Evolutionary conservation across 1,140 invertebrate species (phyloP).

Genomic region (Trichogramma pretiosum): DNA sequence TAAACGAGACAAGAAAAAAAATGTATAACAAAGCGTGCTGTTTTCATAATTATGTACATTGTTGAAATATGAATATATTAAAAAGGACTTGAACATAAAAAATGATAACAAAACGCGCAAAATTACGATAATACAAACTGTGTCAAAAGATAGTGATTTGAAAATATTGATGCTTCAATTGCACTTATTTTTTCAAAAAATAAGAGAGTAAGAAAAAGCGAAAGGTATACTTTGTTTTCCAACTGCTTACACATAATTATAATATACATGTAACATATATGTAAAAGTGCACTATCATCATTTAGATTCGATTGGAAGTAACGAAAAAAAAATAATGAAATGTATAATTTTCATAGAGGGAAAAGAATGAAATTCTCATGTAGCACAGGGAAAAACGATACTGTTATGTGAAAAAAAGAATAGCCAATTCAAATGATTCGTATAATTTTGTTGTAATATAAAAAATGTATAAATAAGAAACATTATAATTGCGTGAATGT

Average conservation of each 20-base stretch:
- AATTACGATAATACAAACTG: background rate
- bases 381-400: no score
- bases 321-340: background rate
- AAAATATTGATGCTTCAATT: slow-evolving; percentile 15
- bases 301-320: slow-evolving; percentile 14
- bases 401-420: no score
- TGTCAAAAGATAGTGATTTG: background rate
- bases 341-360: slow-evolving; percentile 1
- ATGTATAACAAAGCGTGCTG: slow-evolving; percentile 8
- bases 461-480: no score
- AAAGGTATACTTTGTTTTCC: slow-evolving; percentile 1
- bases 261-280: slow-evolving; percentile 12
- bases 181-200: slow-evolving; percentile 14
- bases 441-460: no score
- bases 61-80: slow-evolving; percentile 8
- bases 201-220: background rate
- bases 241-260: slow-evolving; percentile 4
- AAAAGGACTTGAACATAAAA: background rate
- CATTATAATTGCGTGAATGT: no score
- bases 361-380: no score
- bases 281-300: slow-evolving; percentile 6
- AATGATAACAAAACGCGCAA: background rate
- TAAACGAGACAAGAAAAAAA: background rate
- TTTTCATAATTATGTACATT: slow-evolving; percentile 14
- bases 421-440: no score